These are phyloP conservation scores for Pimpla rufipes DNA, from an alignment of 2,888 invertebrate species.

Conservation along the genomic window DNA sequence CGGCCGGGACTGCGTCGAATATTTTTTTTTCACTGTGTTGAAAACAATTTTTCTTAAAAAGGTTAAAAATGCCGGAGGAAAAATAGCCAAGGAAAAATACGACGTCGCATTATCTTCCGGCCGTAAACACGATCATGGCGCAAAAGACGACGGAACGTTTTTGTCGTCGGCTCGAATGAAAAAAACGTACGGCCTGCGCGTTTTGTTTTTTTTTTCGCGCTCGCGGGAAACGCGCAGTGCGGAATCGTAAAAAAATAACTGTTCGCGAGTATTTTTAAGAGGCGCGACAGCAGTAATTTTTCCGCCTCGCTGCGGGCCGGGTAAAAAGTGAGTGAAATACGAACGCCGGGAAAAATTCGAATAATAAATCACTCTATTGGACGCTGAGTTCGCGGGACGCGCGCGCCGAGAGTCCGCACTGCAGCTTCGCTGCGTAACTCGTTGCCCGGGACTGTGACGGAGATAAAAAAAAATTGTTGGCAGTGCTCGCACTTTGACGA, in stretches of 20 bases:
- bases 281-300: constrained; percentile 38
- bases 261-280: constrained; percentile 50
- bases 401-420: constrained; percentile 12
- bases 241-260: constrained; percentile 61
- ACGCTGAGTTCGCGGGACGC: constrained; percentile 23
- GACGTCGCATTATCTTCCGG: constrained; percentile 53
- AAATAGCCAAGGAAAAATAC: constrained; percentile 50
- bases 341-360: constrained; percentile 50
- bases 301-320: constrained; percentile 3
- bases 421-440: background rate
- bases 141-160: constrained; percentile 41
- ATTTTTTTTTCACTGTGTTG: constrained; percentile 19
- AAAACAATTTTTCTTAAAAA: constrained; percentile 53
- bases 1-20: constrained; percentile 30
- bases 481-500: constrained; percentile 22
- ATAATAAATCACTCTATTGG: constrained; percentile 60
- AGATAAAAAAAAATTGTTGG: constrained; percentile 47
- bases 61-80: constrained; percentile 50
- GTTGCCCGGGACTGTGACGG: constrained; percentile 17
- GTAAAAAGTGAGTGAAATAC: constrained; percentile 56
- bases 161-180: constrained; percentile 24
- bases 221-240: constrained; percentile 34
- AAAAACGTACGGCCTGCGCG: background rate
- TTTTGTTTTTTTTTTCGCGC: constrained; percentile 40
- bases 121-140: constrained; percentile 63